Evolutionary conservation across 2,888 invertebrate species (phyloP), one percentile per base, ranked within the genome.

Genomic region (Polydesmus complanatus): DNA sequence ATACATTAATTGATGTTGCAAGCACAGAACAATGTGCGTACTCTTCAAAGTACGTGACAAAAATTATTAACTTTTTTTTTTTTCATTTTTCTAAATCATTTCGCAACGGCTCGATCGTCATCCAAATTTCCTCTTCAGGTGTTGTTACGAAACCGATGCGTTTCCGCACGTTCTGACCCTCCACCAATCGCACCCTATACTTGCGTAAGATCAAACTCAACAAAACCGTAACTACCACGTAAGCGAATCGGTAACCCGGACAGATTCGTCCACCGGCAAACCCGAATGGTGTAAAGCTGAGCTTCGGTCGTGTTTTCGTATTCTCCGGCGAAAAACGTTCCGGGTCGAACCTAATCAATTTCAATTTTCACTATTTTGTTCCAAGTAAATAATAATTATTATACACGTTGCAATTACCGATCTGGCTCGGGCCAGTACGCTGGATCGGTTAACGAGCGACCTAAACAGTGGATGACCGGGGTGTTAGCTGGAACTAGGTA

Each of bases 381-480:
- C 11, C 14, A 56, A 37, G 5, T 1, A 54, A 54, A 54, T 19
- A 54, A 14, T 8, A 56, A 37, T 11, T 3, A 37, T 3, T 21
- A 27, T 5, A 37, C 14, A 19, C 25, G 26, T 14, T 37, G 22
- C 8, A 27, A 27, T 67, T 68, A 73, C 73, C 66, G 69, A 61
- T 68, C 67, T 2, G 73, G 72, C 5, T 69, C 60, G 2, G 70
- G 68, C 69, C 70, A 74, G 1, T 68, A 58, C 3, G 66, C 66
- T 21, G 69, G 69, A 68, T 72, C 68, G 21, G 69, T 67, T n/a
- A 68, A 54, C 2, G 67, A 65, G 1, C 72, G 72, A 8, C 73
- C 74, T 18, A 74, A 62, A 25, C 73, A 72, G 61, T 73, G 73
- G 22, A 74, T 68, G 25, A 74, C 70, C 21, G 74, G 73, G 2